Evolutionary conservation across 2,113 vertebrate species (phyloP), one percentile per base, ranked within the genome.

Genomic region (Apaloderma vittatum): DNA sequence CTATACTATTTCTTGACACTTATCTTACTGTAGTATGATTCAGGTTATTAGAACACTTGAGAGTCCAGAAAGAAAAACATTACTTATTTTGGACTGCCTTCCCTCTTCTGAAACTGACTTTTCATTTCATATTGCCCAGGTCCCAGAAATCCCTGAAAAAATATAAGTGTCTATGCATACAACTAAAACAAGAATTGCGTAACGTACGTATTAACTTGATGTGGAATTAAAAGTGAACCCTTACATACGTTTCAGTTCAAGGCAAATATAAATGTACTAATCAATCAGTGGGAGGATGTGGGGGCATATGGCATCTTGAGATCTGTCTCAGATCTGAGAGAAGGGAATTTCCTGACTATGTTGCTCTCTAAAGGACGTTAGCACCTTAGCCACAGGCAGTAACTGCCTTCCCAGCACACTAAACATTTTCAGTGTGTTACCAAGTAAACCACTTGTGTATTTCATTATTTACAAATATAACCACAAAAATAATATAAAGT

Each of bases 61-160:
- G 20, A 45, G 9, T 6, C 20, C 63, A 70, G 32, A 46, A 51
- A 75, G 49, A 88, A 86, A 94, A 88, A 55, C 2, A 37, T 58
- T 9, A 8, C 54, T 97, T 97, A 94, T 97, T 96, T 98, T 66
- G 15, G 91, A 86, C 36, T 96, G 22, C 29, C 70, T 68, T 91
- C 57, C 65, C 6, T 66, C 67, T 93, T 96, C 66, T 95, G 67
- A 97, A 98, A 97, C 2, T 97, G 72, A 80, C 94, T 94, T 95
- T 88, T 96, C 86, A 97, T 97, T 73, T 98, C 71, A 80, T 98
- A 97, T 52, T 82, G 94, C 67, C 95, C 97, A 93, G 95, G 97
- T n/a, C 96, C 95, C 34, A 92, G 97, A 88, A 98, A 73, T 65
- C 74, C 91, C 96, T 98, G 83, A 55, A 94, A 80, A 52, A 95